Base-by-base conservation (phyloP, 2,888 invertebrate genomes). In the Lochmaea capreae region DNA sequence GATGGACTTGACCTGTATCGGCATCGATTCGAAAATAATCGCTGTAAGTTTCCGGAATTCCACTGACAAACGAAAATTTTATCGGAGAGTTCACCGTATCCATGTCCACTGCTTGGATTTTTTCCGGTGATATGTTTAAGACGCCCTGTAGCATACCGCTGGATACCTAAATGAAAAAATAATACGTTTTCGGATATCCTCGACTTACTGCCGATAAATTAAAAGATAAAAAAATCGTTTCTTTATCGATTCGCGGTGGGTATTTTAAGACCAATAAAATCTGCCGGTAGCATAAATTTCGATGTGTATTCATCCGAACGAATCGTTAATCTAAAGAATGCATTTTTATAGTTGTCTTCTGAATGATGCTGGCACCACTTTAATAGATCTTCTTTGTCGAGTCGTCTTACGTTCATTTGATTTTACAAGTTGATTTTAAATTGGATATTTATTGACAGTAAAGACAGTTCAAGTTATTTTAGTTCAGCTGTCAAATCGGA, bases 41-140 rank as follows among this genome's bases (percentile, higher is more conserved):
- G 0, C 89, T 88, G 88, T 93, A 97, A 73, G 92, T 91, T 10
- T 92, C 89, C 0, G 96, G 97, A 78, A 91, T 92, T 0, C 96
- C 97, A 77, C 93, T 94, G 14, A 94, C 90, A 83, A 97, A 95
- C 72, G 91, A 93, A 85, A 96, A 97, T 68, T 90, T 90, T 76
- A 97, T 95, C 0, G 93, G 92, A 0, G 95, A 92, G 83, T 95
- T 94, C 61, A 97, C 90, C 0, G 96, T 95, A 84, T 97, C 97
- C 91, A 95, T 93, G 86, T 97, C 97, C 0, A 95, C 92, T 0
- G 97, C 97, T 87, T 95, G 95, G 76, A 97, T 95, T 85, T 95
- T 94, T 84, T 96, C 96, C 0, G 97, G 97, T 46, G 92, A 91
- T 22, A 97, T 92, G 73, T 93, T 93, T 26, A 97, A 90, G 33